Percentiles rank a stretch among this genome's conserved stretches.
Evolutionary conservation across 2,888 invertebrate genomes (phyloP).

Genomic region (Metacarcinus magister): DNA sequence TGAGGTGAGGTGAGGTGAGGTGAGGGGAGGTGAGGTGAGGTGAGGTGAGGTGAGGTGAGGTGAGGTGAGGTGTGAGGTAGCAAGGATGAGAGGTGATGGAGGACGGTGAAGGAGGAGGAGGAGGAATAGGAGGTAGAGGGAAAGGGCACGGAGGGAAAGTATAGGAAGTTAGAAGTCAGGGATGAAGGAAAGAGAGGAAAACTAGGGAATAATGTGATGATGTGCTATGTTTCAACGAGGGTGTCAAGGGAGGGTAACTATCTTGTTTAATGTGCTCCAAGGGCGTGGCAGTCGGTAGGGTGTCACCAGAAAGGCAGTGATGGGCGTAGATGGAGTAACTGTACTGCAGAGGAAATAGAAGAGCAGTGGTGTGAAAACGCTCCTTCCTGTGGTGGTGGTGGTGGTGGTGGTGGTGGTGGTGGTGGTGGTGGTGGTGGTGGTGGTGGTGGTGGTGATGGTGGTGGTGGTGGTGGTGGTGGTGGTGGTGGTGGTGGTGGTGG

Average conservation of each 20-base stretch:
- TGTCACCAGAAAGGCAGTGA: not conserved
- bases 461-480: no score
- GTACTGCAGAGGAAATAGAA: slow-evolving; percentile 20
- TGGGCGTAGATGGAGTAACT: not conserved
- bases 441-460: no score
- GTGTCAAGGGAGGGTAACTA: not conserved
- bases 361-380: not conserved
- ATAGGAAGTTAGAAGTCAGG: not conserved
- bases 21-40: no score
- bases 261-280: not conserved
- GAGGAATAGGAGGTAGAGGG: not conserved
- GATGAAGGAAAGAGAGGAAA: not conserved
- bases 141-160: not conserved
- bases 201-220: not conserved
- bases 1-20: no score
- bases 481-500: not conserved
- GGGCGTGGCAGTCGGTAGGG: not conserved
- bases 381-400: slow-evolving; percentile 16
- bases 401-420: no score
- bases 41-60: not conserved
- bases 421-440: no score
- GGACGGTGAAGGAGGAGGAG: no score
- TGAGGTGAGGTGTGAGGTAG: not conserved
- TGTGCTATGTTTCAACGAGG: not conserved
- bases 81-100: not conserved